Conservation (phyloP, 2,888 invertebrate genomes). For the Pachycephus smyrnensis region DNA sequence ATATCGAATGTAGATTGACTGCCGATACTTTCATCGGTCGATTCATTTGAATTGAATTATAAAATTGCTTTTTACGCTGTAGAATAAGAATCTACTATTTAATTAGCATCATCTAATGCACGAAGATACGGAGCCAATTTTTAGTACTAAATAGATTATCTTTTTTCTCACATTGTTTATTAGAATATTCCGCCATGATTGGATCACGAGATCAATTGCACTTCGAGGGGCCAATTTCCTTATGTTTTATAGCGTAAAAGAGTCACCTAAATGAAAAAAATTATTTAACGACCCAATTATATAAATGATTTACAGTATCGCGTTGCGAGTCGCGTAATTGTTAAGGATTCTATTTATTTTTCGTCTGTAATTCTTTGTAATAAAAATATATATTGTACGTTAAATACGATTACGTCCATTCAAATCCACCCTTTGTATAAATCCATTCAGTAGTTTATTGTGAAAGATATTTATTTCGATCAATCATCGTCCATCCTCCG, state of each 20-base stretch:
- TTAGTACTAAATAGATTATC: not conserved
- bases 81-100: not conserved
- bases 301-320: not conserved
- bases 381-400: not conserved
- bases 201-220: not conserved
- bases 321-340: not conserved
- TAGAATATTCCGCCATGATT: not conserved
- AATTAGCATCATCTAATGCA: not conserved
- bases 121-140: not conserved
- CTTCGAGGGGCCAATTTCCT: not conserved
- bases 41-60: not conserved
- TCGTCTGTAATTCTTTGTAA: not conserved
- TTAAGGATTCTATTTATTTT: not conserved
- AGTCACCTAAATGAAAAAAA: not conserved
- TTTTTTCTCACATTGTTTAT: not conserved
- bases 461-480: conserved; percentile 20
- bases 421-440: not conserved
- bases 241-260: not conserved
- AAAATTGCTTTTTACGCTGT: not conserved
- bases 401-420: not conserved
- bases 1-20: not conserved
- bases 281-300: not conserved
- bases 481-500: conserved; percentile 76
- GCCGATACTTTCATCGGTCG: not conserved
- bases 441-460: not conserved